Evolutionary conservation across 2,888 invertebrate genomes (phyloP), one percentile per base, ranked within the genome.

Genomic region (Idaea dimidiata): DNA sequence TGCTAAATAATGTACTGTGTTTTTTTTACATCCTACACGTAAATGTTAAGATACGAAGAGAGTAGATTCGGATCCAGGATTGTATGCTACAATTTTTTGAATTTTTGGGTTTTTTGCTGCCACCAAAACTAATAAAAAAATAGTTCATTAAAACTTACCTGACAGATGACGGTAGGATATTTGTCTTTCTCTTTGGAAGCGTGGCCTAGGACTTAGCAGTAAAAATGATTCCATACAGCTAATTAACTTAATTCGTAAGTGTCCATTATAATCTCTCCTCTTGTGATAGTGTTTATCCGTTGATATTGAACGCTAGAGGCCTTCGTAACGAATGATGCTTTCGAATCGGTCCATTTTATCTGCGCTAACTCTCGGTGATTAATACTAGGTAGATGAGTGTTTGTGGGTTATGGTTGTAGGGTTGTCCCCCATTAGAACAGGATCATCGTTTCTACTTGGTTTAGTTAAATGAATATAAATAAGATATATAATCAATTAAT

Each of bases 271-370:
- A 10, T 43, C 43, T 43, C 10, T 6, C 6, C 43, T 43, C 43
- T 43, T 43, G 10, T 43, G 56, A 56, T 56, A 56, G 56, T 56
- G 56, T 18, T 56, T 56, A 18, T 56, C 18, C 18, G 56, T 56
- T 17, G 18, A 56, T 56, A 58, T 56, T 66, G 58, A 61, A 54
- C 33, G 61, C 59, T 43, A 68, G 63, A 71, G 72, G 58, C 64
- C 69, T 56, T 18, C 64, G 66, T 70, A 70, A 66, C 67, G 70
- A 72, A 72, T 71, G 71, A 71, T 68, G 69, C 73, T 79, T 75
- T 74, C 70, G 62, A 79, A 75, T 77, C 69, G 66, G 74, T 74
- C 66, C 72, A 69, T 68, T 74, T 80, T 80, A 79, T 79, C 72
- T 71, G 72, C 66, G 72, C 66, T 75, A 73, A 72, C 72, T 70